Evolutionary conservation across 1,140 invertebrate species (phyloP), one percentile per base, ranked within the genome.

Genomic region (Zaprionus camerounensis): DNA sequence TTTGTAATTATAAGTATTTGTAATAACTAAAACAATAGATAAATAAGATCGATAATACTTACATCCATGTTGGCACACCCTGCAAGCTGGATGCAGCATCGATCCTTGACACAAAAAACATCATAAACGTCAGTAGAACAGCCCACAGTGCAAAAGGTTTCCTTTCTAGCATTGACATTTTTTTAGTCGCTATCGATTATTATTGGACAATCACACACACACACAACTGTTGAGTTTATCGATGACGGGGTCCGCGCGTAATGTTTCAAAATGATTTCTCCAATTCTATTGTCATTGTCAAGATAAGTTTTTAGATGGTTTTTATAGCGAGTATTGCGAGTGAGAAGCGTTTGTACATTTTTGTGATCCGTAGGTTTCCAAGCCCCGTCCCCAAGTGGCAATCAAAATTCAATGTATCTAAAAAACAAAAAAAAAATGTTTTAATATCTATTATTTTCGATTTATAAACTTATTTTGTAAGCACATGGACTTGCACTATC

Each of bases 11-110:
- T 20, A 20, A 20, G 20, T 24, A 24, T 28, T 28, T 28, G 26
- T 28, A 36, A 41, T n/a, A 7, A 44, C 3, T 9, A 9, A 7
- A 17, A 44, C 5, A 44, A 46, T 2, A 41, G 15, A 41, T n/a
- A 0, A 17, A 36, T 56, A 15, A 64, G 57, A 59, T 64, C 15
- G 28, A 13, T 12, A 20, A 46, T 83, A 92, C 91, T 92, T 82
- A 92, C 91, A 92, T 92, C 91, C 91, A 92, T 68, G 91, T 91
- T 34, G 91, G 91, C 57, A 91, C 85, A 65, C 91, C 91, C 73
- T 92, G 85, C 53, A 92, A 59, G 58, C 80, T 81, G 51, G 76
- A 71, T 41, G 69, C 75, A n/a, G 70, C 71, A 79, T 85, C 62
- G 26, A 80, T 44, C 49, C 82, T 63, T 55, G 78, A 68, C 28